Percentiles rank a stretch among this genome's conserved stretches.
These are phyloP conservation scores for Campopleginae sp. DNA, from an alignment of 2,888 invertebrate genomes.

Conservation along the genomic window DNA sequence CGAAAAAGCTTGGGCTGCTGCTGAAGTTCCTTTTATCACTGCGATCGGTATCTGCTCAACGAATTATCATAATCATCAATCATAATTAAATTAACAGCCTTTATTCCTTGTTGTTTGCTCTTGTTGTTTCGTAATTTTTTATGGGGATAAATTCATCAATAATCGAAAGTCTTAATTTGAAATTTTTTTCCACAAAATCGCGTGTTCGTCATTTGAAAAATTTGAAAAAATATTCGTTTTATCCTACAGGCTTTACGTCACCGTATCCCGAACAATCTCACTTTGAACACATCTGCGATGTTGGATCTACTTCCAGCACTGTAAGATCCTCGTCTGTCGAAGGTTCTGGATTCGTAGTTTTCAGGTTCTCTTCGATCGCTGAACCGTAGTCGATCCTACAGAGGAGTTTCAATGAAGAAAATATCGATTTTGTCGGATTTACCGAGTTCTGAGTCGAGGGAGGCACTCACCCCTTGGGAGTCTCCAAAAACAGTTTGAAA, in stretches of 20 bases:
- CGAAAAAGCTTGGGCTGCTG: conserved; percentile 75
- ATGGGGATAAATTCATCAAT: not conserved
- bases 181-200: not conserved
- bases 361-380: conserved; percentile 46
- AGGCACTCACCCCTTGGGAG: conserved; percentile 25
- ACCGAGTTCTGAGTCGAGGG: not conserved
- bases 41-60: conserved; percentile 79
- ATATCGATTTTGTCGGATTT: not conserved
- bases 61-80: conserved; percentile 25
- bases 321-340: conserved; percentile 25
- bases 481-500: conserved; percentile 42
- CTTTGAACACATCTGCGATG: conserved; percentile 61
- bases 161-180: not conserved
- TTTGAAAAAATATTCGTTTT: not conserved
- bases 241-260: not conserved
- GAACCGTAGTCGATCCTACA: conserved; percentile 53
- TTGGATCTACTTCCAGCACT: conserved; percentile 38
- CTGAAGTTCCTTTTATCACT: conserved; percentile 77
- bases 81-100: not conserved
- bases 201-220: not conserved
- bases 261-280: conserved; percentile 44
- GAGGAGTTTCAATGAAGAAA: not conserved
- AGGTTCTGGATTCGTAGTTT: conserved; percentile 41
- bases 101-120: too few species aligned
- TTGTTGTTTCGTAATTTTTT: too few species aligned